Percentiles rank a stretch among this genome's conserved stretches.
These are phyloP conservation scores for Isichthys henryi DNA, from an alignment of 2,113 vertebrate genomes.

Conservation along the genomic window DNA sequence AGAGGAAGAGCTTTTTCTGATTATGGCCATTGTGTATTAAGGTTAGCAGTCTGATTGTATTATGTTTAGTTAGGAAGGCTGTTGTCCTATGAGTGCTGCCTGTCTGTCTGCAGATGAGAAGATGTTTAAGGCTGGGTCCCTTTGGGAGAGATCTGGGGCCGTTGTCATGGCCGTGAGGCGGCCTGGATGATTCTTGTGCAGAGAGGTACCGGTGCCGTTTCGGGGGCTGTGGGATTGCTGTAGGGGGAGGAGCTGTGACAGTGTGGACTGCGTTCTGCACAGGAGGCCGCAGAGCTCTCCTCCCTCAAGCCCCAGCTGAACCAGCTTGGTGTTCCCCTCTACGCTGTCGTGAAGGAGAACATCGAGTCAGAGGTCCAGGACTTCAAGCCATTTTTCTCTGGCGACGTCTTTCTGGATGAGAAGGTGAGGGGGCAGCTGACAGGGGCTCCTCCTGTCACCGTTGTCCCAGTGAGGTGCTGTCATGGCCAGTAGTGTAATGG, in stretches of 20 bases:
- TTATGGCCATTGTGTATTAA: background rate
- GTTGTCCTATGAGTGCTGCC: background rate
- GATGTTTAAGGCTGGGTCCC: conserved; percentile 74
- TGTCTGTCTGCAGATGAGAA: conserved; percentile 49
- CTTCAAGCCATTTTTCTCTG: conserved; percentile 85
- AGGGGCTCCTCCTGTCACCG: no score
- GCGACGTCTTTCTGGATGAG: conserved; percentile 85
- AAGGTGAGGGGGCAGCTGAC: conserved; percentile 52
- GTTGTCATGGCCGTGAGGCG: conserved; percentile 90
- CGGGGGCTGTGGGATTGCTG: background rate
- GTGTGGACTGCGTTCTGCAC: background rate
- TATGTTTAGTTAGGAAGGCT: background rate
- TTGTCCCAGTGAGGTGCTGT: background rate
- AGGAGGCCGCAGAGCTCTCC: conserved; percentile 93
- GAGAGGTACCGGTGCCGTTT: conserved; percentile 68
- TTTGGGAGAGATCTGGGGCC: conserved; percentile 80
- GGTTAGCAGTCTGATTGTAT: background rate
- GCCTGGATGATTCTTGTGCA: conserved; percentile 96
- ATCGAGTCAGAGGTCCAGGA: conserved; percentile 77
- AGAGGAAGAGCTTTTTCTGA: background rate
- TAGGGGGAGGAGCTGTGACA: background rate
- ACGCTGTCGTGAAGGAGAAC: conserved; percentile 88
- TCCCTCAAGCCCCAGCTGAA: conserved; percentile 84
- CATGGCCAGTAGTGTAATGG: background rate
- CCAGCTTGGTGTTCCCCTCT: conserved; percentile 79